phyloP scores from a whole-genome alignment of 2,113 vertebrate genomes.

The Cervus canadensis region DNA sequence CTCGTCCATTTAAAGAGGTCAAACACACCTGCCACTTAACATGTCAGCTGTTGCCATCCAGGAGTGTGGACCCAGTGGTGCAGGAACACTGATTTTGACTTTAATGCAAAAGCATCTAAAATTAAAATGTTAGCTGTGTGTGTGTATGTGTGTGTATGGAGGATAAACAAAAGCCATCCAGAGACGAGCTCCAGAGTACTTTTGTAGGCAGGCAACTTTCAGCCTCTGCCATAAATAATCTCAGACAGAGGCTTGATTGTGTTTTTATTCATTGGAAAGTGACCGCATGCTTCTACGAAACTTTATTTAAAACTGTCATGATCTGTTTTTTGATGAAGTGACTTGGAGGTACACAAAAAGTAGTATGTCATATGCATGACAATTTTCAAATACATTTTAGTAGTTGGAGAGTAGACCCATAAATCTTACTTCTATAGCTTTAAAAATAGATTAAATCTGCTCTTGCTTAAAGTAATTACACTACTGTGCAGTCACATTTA shows the following conservation, averaged over 20 bases:
- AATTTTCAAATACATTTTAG: neutral
- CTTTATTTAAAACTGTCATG: neutral
- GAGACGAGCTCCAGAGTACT: neutral
- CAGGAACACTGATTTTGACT: neutral
- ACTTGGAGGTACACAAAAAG: neutral
- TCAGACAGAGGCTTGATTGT: neutral
- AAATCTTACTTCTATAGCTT: neutral
- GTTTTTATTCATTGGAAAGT: neutral
- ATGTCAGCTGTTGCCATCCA: neutral
- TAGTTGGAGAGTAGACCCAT: neutral
- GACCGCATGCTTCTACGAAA: neutral
- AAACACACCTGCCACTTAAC: neutral
- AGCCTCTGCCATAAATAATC: neutral
- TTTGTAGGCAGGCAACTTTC: neutral
- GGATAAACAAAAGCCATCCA: neutral
- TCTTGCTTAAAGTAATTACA: conserved; percentile 51
- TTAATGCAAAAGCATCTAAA: neutral
- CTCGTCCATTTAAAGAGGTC: neutral
- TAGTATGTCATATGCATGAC: neutral
- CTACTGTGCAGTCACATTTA: conserved; percentile 58
- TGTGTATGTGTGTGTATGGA: neutral
- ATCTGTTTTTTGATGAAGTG: neutral
- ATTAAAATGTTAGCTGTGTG: neutral
- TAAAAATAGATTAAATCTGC: conserved; percentile 35
- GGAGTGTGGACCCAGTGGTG: rapidly evolving